These are phyloP conservation scores for Protaetia brevitarsis DNA, from an alignment of 1,140 invertebrate genomes.

Conservation along the genomic window DNA sequence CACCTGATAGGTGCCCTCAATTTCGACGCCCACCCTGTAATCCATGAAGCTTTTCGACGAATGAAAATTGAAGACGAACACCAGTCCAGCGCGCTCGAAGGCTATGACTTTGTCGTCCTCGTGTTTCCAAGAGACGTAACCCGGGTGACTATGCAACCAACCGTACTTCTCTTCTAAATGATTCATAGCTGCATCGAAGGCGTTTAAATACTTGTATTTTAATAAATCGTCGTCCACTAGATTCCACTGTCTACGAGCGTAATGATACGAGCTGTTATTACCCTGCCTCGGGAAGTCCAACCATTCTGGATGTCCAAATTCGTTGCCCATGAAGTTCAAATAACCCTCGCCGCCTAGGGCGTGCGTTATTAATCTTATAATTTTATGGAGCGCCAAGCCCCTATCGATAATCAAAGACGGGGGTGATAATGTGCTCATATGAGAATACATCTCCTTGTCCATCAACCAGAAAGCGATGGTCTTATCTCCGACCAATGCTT, in stretches of 20 bases:
- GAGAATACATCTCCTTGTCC: slow-evolving; percentile 98
- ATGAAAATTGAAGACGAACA: slow-evolving; percentile 99
- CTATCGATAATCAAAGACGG: slow-evolving; percentile 76
- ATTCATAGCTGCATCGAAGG: slow-evolving; percentile 94
- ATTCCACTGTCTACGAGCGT: slow-evolving; percentile 94
- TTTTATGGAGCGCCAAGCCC: slow-evolving; percentile 94
- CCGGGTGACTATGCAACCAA: slow-evolving; percentile 78
- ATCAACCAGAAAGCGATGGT: slow-evolving; percentile 99
- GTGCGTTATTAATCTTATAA: slow-evolving; percentile 94
- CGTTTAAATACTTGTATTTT: slow-evolving; percentile 92
- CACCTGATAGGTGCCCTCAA: slow-evolving; percentile 74
- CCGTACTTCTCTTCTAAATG: slow-evolving; percentile 77
- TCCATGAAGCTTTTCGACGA: slow-evolving; percentile 88
- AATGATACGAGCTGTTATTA: slow-evolving; percentile 96
- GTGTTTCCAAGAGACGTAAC: slow-evolving; percentile 93
- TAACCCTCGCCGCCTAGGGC: slow-evolving; percentile 94
- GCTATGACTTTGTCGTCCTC: slow-evolving; percentile 94
- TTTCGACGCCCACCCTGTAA: slow-evolving; percentile 83
- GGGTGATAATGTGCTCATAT: slow-evolving; percentile 81
- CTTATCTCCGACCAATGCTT: slow-evolving; percentile 97
- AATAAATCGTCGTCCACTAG: slow-evolving; percentile 85
- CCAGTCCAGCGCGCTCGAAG: slow-evolving; percentile 86
- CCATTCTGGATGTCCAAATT: slow-evolving; percentile 99
- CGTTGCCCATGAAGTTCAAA: slow-evolving; percentile 99
- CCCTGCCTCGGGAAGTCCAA: slow-evolving; percentile 95